A percentile compares a stretch with the other conserved stretches of the same genome.
Evolutionary conservation across 2,113 vertebrate genomes (phyloP).

Genomic region (Microcebus tavaratra): DNA sequence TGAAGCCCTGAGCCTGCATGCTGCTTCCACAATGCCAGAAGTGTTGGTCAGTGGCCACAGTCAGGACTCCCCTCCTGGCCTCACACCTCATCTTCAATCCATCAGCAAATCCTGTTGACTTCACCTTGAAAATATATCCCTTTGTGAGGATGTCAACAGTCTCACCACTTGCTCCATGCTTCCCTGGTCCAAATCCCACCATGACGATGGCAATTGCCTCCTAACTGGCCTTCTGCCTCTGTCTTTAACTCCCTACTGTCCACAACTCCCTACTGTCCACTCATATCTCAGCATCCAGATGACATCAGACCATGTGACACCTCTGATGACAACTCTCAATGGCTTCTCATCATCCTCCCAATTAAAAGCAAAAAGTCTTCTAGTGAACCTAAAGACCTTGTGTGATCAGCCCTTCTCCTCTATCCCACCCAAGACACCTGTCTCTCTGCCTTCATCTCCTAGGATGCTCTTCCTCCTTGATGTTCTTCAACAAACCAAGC

Average conservation of each 20-base stretch:
- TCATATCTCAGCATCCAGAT: not conserved
- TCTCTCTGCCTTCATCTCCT: not conserved
- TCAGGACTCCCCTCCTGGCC: not conserved
- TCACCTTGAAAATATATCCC: not conserved
- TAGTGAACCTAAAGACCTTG: fast-evolving
- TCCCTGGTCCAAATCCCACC: not conserved
- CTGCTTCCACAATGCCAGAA: not conserved
- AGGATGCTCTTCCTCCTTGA: not conserved
- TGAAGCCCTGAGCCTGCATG: not conserved
- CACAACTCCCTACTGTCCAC: too few relatives aligned
- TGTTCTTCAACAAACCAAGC: not conserved
- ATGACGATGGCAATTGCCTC: not conserved
- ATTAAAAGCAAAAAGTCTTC: not conserved
- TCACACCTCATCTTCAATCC: not conserved
- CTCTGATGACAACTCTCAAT: not conserved
- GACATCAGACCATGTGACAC: not conserved
- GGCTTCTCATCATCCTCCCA: not conserved
- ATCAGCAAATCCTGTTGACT: not conserved
- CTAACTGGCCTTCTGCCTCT: not conserved
- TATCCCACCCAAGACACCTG: too few relatives aligned
- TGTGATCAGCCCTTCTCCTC: not conserved
- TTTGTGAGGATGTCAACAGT: not conserved
- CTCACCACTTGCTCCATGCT: not conserved
- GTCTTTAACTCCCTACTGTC: not conserved
- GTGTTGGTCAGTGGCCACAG: not conserved